Evolutionary conservation across 2,797 vertebrate genomes (phyloP), one percentile per base, ranked within the genome.

Genomic region (Staurois parvus): DNA sequence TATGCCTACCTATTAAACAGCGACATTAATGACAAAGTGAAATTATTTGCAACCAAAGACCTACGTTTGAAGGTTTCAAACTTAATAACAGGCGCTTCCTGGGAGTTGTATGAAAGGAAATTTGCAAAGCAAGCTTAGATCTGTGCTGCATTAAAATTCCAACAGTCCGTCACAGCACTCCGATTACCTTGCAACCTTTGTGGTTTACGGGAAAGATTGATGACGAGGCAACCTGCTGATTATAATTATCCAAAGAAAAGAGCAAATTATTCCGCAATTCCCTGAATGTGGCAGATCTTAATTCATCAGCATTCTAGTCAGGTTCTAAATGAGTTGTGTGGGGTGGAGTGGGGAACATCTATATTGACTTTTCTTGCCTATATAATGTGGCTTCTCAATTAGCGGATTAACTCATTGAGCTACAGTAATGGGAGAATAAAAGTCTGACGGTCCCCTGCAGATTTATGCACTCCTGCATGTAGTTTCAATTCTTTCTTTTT

Each of bases 161-260:
- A 77, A 76, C 89, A 45, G 26, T 88, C 89, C 87, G 64, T 90
- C 88, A 90, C 66, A 64, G 32, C 83, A 70, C 69, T 88, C 88
- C 77, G 90, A 70, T 89, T 77, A 73, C 89, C 88, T 92, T 79
- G 81, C 19, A 83, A 88, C 81, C 88, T 91, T 88, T 73, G 85
- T 88, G 85, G 84, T 90, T 92, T 86, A 88, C 56, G 45, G 88
- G 72, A 70, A 81, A 90, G 88, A 90, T 88, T 90, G 89, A 91
- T 92, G 86, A 90, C 88, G 66, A 45, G 87, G 81, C 91, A 89
- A 73, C 91, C 89, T 90, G 89, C 88, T 89, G 90, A 89, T 91
- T 90, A 89, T 87, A 91, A 90, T 92, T 85, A 91, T 94, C 89
- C 87, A 82, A 88, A 88, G 91, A 76, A 89, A 91, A 89, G 91